Percentiles rank a stretch among this genome's conserved stretches.
Conservation (phyloP, 2,113 vertebrate species). For the Anoura caudifer region DNA sequence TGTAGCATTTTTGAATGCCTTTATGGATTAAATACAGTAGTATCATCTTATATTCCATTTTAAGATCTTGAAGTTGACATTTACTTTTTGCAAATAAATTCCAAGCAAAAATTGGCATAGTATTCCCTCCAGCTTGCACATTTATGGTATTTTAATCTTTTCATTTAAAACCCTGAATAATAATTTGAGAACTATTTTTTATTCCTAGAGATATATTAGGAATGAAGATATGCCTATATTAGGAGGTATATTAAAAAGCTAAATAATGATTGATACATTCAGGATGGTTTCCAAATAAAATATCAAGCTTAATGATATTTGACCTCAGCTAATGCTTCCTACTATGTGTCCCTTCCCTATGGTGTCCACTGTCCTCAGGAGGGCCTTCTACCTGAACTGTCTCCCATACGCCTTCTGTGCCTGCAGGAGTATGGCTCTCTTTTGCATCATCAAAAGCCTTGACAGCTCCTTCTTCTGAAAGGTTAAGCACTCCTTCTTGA, state of each 20-base stretch:
- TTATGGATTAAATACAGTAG: conserved; percentile 42
- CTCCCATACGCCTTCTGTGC: neutral
- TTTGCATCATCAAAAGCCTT: neutral
- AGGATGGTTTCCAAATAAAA: neutral
- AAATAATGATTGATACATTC: neutral
- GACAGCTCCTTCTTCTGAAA: neutral
- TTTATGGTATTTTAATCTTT: conserved; percentile 51
- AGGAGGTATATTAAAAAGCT: neutral
- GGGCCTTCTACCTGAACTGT: neutral
- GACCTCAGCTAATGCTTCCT: neutral
- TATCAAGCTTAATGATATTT: neutral
- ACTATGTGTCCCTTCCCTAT: neutral
- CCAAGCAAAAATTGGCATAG: conserved; percentile 48
- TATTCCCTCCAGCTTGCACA: conserved; percentile 20
- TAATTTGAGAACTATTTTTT: conserved; percentile 15
- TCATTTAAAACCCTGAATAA: conserved; percentile 43
- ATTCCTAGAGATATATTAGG: neutral
- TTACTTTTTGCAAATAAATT: conserved; percentile 47
- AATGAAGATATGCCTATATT: neutral
- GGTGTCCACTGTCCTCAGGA: neutral
- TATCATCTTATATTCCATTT: conserved; percentile 40
- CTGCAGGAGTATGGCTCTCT: neutral
- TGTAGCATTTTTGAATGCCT: conserved; percentile 41
- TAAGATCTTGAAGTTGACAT: conserved; percentile 43
- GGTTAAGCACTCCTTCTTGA: neutral